Evolutionary conservation across 2,113 vertebrate genomes (phyloP), one percentile per base, ranked within the genome.

Genomic region (Salvelinus fontinalis): DNA sequence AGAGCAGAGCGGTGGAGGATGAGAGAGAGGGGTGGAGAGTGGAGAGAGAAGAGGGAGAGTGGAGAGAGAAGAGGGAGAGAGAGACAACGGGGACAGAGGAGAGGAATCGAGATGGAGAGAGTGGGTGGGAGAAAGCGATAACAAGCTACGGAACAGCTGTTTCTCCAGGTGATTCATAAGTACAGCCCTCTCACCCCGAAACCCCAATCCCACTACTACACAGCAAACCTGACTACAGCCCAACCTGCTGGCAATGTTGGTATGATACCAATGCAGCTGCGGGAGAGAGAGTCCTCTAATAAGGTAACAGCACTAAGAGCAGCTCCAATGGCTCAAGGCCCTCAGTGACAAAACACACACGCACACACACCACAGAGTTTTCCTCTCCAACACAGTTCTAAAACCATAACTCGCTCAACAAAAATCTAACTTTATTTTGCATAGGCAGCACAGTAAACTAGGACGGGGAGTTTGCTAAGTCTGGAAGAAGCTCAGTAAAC

Each of bases 121-220:
- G 34, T 34, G 31, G 34, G 34, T 39, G 34, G 8, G 81, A 27
- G 57, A 67, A 62, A 14, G 11, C 20, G 39, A 44, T 2, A 44
- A 44, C 39, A 44, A 11, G 39, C 16, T 68, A 16, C 68, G 60
- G 71, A 62, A 27, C 68, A 69, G 77, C 60, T 79, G 73, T 83
- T 44, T 77, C 78, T 74, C 78, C 87, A 88, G 84, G 88, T 89
- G 90, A 93, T 92, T 82, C 83, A 81, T 60, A 65, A 75, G 60
- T 72, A 72, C 85, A 82, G 70, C 83, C 81, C 77, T 69, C 34
- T 11, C 39, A 44, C 39, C 39, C 39, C 39, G 39, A 44, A 27
- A 73, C 83, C 75, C 75, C 77, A 14, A 16, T 29, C 60, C 68
- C 39, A 44, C 39, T 44, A 44, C 39, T 44, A 44, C 39, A 44